Evolutionary conservation across 1,140 invertebrate species (phyloP).

Genomic region (Drosophila elegans): DNA sequence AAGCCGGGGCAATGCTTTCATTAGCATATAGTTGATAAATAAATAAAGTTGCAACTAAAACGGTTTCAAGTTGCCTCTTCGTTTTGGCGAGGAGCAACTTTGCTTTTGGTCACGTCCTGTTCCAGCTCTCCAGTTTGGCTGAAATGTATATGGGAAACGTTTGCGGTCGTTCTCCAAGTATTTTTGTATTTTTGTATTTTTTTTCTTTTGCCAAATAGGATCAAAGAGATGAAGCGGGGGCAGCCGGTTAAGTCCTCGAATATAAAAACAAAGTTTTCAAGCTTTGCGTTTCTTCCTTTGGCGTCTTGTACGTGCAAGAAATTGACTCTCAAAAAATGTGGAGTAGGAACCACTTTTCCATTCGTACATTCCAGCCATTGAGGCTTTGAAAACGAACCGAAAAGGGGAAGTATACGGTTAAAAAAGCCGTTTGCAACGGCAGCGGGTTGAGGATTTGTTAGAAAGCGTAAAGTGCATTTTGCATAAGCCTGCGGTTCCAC

Average conservation of each 20-base stretch:
- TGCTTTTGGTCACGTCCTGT: slow-evolving; percentile 45
- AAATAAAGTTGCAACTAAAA: slow-evolving; percentile 79
- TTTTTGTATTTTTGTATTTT: slow-evolving; percentile 39
- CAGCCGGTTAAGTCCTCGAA: slow-evolving; percentile 28
- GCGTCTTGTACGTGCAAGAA: slow-evolving; percentile 68
- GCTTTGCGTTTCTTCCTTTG: slow-evolving; percentile 45
- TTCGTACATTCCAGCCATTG: slow-evolving; percentile 54
- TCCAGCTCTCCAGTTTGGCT: slow-evolving; percentile 20
- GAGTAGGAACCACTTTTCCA: slow-evolving; percentile 54
- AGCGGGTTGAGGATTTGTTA: slow-evolving; percentile 47
- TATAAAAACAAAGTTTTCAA: slow-evolving; percentile 50
- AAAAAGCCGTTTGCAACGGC: slow-evolving; percentile 5
- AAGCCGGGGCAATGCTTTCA: slow-evolving; percentile 66
- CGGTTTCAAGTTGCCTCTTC: slow-evolving; percentile 73
- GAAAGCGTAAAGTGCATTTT: slow-evolving; percentile 71
- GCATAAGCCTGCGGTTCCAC: slow-evolving; percentile 69
- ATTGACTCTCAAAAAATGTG: slow-evolving; percentile 33
- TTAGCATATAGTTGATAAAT: slow-evolving; percentile 79
- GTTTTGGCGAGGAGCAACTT: slow-evolving; percentile 9
- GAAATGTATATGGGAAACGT: slow-evolving; percentile 56
- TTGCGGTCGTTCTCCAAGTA: slow-evolving; percentile 34
- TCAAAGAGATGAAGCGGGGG: slow-evolving; percentile 17
- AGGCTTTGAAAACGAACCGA: slow-evolving; percentile 3
- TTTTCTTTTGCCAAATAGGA: slow-evolving; percentile 7
- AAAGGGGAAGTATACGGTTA: slow-evolving; percentile 15